Evolutionary conservation across 2,888 invertebrate species (phyloP), one percentile per base, ranked within the genome.

Genomic region (Stenurella melanura): DNA sequence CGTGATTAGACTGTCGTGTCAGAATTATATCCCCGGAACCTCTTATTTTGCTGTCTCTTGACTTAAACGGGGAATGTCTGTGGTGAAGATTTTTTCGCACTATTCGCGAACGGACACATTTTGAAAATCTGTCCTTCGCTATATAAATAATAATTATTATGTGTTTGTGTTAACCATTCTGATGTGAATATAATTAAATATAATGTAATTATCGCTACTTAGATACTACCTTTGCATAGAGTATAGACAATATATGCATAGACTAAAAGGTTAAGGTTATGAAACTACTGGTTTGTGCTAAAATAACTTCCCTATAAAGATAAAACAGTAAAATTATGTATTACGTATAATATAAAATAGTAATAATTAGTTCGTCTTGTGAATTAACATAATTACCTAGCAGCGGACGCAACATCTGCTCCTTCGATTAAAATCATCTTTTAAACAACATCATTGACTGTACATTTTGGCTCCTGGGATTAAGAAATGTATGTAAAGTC

Each of bases 111-210:
- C 12, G 15, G 11, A 15, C 42, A 50, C 15, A n/a, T 50, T 50
- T 50, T 50, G 6, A 15, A 50, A 50, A 50, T 50, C 4, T 15
- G n/a, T 50, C 50, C 50, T 50, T n/a, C n/a, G 50, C 12, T 50
- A 17, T 50, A 50, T 50, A n/a, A n/a, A 42, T 42, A n/a, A 42
- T 42, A 42, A 42, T 42, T 42, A 42, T 42, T 42, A 4, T n/a
- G 50, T 50, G 7, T n/a, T 50, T 50, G 50, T n/a, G 50, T 50
- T 50, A 50, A 50, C 50, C n/a, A 50, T 50, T n/a, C n/a, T 50
- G 50, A n/a, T 50, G 50, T 50, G 50, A 50, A 50, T n/a, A 50
- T 50, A 50, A 50, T 50, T 50, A n/a, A n/a, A 50, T 50, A n/a
- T 50, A 50, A 50, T 50, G 50, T 50, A 50, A 50, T 50, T 50